Base-by-base conservation (phyloP, 1,140 invertebrate genomes). In the Cylas formicarius region DNA sequence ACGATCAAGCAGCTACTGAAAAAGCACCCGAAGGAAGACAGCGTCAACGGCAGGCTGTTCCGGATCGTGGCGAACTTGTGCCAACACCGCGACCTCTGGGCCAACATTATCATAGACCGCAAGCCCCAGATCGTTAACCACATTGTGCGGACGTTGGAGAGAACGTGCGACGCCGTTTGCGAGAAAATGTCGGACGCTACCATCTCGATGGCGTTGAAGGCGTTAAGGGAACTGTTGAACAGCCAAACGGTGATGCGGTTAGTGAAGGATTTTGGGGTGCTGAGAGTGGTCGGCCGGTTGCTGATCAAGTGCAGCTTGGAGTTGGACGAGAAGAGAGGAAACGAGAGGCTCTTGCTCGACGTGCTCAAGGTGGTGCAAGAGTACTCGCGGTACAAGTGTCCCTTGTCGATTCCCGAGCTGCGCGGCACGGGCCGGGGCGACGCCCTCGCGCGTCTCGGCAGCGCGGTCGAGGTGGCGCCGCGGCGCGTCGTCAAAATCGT, bases 1-100 rank as follows among this genome's bases (percentile, higher is more conserved):
- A 22, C 58, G 29, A 21, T 65, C 6, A 50, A 53, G n/a, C 38
- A 55, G 34, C 13, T 60, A n/a, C 23, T 65, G 23, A 53, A 61
- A 39, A 48, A 48, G 19, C 55, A 53, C 33, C 50, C 56, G 9
- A 59, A 57, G 32, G 55, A 61, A 17, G 60, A 63, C 34, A 61
- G 61, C 40, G 54, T 65, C 18, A 54, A 57, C 40, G 63, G 61
- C 8, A 52, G 63, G 22, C 46, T 56, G 7, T 65, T 62, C 41
- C 44, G 60, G 33, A 61, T 62, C 38, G 43, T 63, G 28, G 63
- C 61, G 4, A 65, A 65, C 45, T 33, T 65, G 24, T 65, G 61
- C 42, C 53, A 60, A 31, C 58, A 58, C 29, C 37, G 31, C 35
- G 55, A 62, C 28, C 50, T 52, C 31, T 54, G 48, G 40, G 45